Evolutionary conservation across 1,140 invertebrate genomes (phyloP).

Genomic region (Euura lappo): DNA sequence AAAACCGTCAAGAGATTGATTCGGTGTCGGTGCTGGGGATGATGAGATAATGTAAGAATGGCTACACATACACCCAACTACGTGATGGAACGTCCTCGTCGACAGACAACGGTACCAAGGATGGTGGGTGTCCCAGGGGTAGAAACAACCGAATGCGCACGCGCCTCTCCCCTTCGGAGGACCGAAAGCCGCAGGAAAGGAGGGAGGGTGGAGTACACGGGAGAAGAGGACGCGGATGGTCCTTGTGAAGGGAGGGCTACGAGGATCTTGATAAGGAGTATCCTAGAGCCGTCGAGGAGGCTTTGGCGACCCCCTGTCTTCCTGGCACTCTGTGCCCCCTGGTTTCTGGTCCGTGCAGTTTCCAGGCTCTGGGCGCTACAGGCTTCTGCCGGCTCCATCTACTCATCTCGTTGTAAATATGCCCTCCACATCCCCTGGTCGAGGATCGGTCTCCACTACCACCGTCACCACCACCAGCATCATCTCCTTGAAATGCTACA

Average conservation of each 20-base stretch:
- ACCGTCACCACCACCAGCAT: conserved; percentile 24
- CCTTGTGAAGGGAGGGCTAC: conserved; percentile 53
- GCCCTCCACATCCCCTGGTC: conserved; percentile 19
- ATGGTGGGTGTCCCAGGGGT: background rate
- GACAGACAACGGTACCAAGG: background rate
- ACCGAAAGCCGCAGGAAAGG: conserved; percentile 12
- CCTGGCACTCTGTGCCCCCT: conserved; percentile 18
- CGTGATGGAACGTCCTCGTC: background rate
- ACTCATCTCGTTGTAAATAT: conserved; percentile 35
- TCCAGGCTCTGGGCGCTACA: background rate
- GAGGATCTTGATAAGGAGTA: conserved; percentile 54
- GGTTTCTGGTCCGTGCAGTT: background rate
- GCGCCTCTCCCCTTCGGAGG: conserved; percentile 8
- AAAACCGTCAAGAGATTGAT: no score
- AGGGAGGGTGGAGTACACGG: conserved; percentile 13
- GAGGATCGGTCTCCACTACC: conserved; percentile 30
- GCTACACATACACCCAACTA: background rate
- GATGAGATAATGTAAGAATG: background rate
- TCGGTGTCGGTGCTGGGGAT: no score
- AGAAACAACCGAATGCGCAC: background rate
- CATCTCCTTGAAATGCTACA: conserved; percentile 34
- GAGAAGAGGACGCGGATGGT: conserved; percentile 49
- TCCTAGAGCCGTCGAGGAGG: conserved; percentile 58
- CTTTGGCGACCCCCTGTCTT: conserved; percentile 45
- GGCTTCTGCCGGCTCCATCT: background rate